phyloP scores from a whole-genome alignment of 2,113 vertebrate genomes.

The Xiphophorus hellerii region DNA sequence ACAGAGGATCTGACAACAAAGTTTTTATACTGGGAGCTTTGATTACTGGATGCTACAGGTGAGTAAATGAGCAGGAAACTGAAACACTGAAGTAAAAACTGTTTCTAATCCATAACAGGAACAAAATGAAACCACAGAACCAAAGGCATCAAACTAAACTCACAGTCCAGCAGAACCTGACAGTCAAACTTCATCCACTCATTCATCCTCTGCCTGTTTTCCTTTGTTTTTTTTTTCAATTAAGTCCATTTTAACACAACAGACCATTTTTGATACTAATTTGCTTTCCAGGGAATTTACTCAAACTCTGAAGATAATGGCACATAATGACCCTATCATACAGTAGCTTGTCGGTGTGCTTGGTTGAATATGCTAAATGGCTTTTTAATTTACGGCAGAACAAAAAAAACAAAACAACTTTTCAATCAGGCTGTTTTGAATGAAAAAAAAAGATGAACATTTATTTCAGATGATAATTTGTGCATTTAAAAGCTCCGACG shows the following conservation, averaged over 20 bases:
- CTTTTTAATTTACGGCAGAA: not conserved
- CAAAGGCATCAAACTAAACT: too few species aligned
- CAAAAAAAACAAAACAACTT: not conserved
- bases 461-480: constrained; percentile 55
- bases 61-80: too few species aligned
- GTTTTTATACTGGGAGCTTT: too few species aligned
- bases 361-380: constrained; percentile 30
- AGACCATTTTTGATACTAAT: not conserved
- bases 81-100: too few species aligned
- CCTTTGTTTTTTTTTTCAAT: not conserved
- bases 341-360: not conserved
- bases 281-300: not conserved
- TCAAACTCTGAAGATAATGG: not conserved
- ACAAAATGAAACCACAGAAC: too few species aligned
- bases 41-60: too few species aligned
- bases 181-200: not conserved
- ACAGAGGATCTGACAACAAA: too few species aligned
- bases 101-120: too few species aligned
- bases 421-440: constrained; percentile 37
- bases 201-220: not conserved
- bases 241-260: not conserved
- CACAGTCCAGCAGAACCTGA: too few species aligned
- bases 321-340: constrained; percentile 13
- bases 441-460: constrained; percentile 49
- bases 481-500: constrained; percentile 35